Conservation (phyloP, 1,140 invertebrate genomes). For the Aricia agestis region DNA sequence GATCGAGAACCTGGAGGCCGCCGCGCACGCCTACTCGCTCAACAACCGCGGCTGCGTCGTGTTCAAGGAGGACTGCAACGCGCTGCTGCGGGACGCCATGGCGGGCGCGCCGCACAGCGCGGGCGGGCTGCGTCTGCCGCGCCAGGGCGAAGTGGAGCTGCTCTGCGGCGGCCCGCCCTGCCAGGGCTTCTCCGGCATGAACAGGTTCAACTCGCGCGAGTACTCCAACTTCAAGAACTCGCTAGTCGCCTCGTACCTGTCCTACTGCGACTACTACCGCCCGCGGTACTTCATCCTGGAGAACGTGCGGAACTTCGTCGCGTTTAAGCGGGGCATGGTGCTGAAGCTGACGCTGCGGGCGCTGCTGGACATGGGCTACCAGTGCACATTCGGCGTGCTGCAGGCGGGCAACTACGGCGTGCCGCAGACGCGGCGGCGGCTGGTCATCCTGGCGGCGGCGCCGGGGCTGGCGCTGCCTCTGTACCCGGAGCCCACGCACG, state of each 20-base stretch:
- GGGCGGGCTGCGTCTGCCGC: conserved; percentile 81
- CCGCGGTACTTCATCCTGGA: conserved; percentile 91
- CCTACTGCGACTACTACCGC: conserved; percentile 91
- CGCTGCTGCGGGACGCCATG: conserved; percentile 81
- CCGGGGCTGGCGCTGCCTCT: conserved; percentile 87
- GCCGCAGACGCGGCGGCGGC: conserved; percentile 86
- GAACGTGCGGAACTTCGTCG: conserved; percentile 92
- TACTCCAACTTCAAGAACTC: conserved; percentile 94
- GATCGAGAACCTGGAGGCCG: conserved; percentile 87
- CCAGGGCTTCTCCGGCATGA: conserved; percentile 94
- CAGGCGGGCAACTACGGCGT: conserved; percentile 93
- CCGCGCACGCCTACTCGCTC: conserved; percentile 86
- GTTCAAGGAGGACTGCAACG: conserved; percentile 90
- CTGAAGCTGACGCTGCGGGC: conserved; percentile 88
- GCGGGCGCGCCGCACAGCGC: conserved; percentile 67
- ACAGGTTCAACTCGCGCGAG: conserved; percentile 90
- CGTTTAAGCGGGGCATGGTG: conserved; percentile 87
- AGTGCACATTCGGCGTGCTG: conserved; percentile 90
- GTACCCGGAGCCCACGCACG: conserved; percentile 89
- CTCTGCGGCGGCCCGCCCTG: conserved; percentile 94
- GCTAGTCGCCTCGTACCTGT: conserved; percentile 88
- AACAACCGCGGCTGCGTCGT: conserved; percentile 87
- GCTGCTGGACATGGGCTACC: conserved; percentile 90
- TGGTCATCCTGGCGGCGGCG: conserved; percentile 90
- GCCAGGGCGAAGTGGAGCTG: conserved; percentile 89